Conservation (phyloP, 2,797 vertebrate species). For the Malurus leucopterus region DNA sequence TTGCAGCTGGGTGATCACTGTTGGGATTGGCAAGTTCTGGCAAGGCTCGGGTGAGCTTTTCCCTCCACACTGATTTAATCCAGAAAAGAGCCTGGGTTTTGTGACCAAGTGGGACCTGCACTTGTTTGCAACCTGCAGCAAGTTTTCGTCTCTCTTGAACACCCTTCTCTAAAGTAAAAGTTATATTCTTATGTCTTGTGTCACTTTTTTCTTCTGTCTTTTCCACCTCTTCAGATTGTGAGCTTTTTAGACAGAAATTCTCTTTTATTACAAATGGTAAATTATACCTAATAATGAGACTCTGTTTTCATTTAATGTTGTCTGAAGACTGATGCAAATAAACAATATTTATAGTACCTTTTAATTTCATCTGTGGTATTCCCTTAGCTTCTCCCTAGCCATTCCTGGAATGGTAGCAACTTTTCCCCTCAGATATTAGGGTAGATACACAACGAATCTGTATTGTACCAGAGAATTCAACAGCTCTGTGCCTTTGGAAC, state of each 20-base stretch:
- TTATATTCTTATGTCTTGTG: background rate
- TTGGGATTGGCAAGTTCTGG: background rate
- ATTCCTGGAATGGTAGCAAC: background rate
- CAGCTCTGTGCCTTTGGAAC: background rate
- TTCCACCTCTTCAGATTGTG: background rate
- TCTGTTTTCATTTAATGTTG: background rate
- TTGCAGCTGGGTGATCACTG: background rate
- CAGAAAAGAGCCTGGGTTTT: background rate
- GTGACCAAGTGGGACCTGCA: background rate
- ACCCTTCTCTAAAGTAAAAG: background rate
- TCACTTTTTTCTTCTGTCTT: background rate
- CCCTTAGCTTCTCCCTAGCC: background rate
- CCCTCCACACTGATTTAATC: background rate
- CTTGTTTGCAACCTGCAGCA: background rate
- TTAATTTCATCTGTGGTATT: background rate
- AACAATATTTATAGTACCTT: slow-evolving; percentile 12
- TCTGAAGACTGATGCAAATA: background rate
- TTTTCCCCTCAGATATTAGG: background rate
- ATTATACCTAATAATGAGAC: background rate
- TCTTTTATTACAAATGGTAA: background rate
- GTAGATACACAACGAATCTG: background rate
- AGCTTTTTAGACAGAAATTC: background rate
- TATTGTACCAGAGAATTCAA: background rate
- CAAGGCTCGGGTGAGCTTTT: background rate
- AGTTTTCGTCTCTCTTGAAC: background rate